A percentile compares a stretch with the other conserved stretches of the same genome.
Conservation (phyloP, 2,113 vertebrate genomes). For the Macaca nemestrina region DNA sequence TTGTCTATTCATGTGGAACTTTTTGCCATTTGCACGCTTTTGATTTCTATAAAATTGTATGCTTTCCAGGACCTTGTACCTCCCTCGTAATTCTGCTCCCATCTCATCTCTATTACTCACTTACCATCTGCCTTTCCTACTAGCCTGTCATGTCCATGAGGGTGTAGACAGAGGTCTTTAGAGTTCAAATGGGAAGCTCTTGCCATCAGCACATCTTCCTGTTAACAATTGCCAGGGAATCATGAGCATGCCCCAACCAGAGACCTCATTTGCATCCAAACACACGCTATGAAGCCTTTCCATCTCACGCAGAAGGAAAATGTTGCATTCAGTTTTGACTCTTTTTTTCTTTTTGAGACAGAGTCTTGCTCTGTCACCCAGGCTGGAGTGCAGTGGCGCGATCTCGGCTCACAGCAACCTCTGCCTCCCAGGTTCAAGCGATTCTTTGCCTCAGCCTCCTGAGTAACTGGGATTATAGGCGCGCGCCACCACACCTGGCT, state of each 20-base stretch:
- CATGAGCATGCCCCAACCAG: not conserved
- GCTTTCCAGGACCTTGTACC: not conserved
- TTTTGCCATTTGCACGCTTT: not conserved
- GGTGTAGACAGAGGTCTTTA: not conserved
- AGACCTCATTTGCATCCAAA: not conserved
- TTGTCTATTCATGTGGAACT: not conserved
- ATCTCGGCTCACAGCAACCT: too few species aligned
- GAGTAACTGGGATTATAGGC: too few species aligned
- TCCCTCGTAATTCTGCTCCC: not conserved
- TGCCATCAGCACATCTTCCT: not conserved
- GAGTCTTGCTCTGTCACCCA: too few species aligned
- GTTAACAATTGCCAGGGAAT: not conserved
- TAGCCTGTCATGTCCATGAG: not conserved
- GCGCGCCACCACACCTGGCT: fast-evolving
- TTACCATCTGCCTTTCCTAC: not conserved
- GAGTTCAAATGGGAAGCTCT: not conserved
- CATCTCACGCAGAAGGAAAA: not conserved
- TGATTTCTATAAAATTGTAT: not conserved
- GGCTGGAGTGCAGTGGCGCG: too few species aligned
- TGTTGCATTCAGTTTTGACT: not conserved
- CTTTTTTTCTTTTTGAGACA: too few species aligned
- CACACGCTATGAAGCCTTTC: not conserved
- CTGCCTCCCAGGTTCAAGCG: too few species aligned
- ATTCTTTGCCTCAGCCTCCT: too few species aligned
- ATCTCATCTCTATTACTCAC: not conserved